Base-by-base conservation (phyloP, 2,113 vertebrate genomes). In the Gobio gobio region DNA sequence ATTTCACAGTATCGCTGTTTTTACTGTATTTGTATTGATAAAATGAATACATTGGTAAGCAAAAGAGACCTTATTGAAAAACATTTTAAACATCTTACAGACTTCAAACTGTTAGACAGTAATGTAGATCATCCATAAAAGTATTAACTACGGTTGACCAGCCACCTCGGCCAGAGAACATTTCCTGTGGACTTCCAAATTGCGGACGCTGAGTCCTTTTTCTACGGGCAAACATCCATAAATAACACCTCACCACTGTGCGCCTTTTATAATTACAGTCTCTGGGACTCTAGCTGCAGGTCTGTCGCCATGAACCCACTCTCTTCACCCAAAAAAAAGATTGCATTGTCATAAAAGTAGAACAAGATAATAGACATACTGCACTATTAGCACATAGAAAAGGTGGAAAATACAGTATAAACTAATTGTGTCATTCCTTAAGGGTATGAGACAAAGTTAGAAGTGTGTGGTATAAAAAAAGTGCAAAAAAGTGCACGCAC, bases 311-410 rank as follows among this genome's bases (percentile, higher is more conserved):
- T 26, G 36, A 66, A 49, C 64, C 61, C 5, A n/a, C 75, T 70
- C 47, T 82, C 77, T 90, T 88, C 87, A 86, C 59, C 83, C 64
- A 12, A 83, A 85, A 40, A 86, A 89, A 78, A 61, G 43, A 74
- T 36, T 63, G 72, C 58, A 16, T 49, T 13, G 18, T 75, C 18
- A 72, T 66, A 70, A 47, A 47, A 56, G 36, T 54, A 79, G 4
- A 49, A 43, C 40, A 45, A 78, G 24, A 18, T 74, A 61, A 75
- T 51, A 89, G 68, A 66, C 72, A 85, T 80, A 76, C 36, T 87
- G 59, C 56, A 83, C 45, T 73, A 47, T 26, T 47, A 79, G 43
- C 29, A 24, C 45, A 58, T 43, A 33, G 26, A 47, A 83, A 70
- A 76, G 49, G 59, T 83, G 59, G 68, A 83, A 26, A 26, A 72